Percentiles rank a stretch among this genome's conserved stretches.
Conservation (phyloP, 2,888 invertebrate species). For the Eilema depressum region DNA sequence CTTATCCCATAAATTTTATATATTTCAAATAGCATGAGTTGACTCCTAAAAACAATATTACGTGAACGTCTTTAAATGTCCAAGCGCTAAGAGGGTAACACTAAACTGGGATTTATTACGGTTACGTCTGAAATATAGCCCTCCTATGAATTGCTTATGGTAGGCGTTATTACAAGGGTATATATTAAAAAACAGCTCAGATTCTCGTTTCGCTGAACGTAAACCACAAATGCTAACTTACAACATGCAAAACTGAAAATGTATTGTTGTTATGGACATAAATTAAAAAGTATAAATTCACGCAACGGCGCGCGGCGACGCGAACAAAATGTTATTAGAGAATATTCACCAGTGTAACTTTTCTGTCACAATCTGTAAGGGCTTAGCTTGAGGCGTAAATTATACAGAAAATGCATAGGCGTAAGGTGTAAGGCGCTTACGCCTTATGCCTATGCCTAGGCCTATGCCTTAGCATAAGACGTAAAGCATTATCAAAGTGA, state of each 20-base stretch:
- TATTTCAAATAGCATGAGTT: background rate
- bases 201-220: conserved; percentile 37
- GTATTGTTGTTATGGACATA: conserved; percentile 15
- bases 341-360: background rate
- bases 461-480: too few relatives aligned
- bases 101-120: background rate
- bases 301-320: too few relatives aligned
- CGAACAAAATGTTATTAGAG: background rate
- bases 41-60: background rate
- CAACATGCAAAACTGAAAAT: conserved; percentile 26
- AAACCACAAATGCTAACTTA: conserved; percentile 35
- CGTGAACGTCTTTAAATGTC: background rate
- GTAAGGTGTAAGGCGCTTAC: too few relatives aligned
- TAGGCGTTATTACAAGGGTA: conserved; percentile 29
- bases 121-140: background rate
- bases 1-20: background rate
- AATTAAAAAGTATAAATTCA: conserved; percentile 11
- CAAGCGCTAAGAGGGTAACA: background rate
- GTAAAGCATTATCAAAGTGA: too few relatives aligned
- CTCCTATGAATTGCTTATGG: conserved; percentile 25
- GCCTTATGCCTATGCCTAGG: too few relatives aligned
- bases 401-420: too few relatives aligned
- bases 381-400: background rate
- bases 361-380: background rate
- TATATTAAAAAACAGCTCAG: conserved; percentile 35